phyloP scores from a whole-genome alignment of 92 coral and sea anemone species.

The Epizoanthus fatuus region DNA sequence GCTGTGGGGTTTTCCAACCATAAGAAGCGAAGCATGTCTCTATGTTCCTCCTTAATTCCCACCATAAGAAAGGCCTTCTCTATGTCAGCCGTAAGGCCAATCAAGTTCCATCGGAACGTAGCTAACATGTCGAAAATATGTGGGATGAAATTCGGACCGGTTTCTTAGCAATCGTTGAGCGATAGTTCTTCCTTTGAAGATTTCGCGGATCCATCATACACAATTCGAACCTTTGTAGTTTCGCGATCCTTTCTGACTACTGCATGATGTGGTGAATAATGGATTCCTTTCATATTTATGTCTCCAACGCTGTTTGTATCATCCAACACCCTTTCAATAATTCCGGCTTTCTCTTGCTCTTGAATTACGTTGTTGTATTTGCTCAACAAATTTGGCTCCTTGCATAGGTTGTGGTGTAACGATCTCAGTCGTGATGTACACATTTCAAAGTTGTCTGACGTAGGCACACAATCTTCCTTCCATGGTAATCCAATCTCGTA shows the following conservation, averaged over 20 bases:
- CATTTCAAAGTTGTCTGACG: slow-evolving; percentile 51
- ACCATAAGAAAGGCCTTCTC: slow-evolving; percentile 65
- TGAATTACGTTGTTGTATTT: slow-evolving; percentile 62
- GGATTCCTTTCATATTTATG: slow-evolving; percentile 33
- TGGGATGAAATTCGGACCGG: slow-evolving; percentile 60
- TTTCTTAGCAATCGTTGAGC: slow-evolving; percentile 57
- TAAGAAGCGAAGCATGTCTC: slow-evolving; percentile 68
- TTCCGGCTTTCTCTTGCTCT: slow-evolving; percentile 60
- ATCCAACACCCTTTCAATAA: slow-evolving; percentile 54
- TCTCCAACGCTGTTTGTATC: slow-evolving; percentile 21
- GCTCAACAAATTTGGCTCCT: slow-evolving; percentile 53
- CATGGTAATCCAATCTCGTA: slow-evolving; percentile 63
- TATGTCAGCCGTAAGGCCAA: slow-evolving; percentile 54
- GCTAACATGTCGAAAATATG: slow-evolving; percentile 52
- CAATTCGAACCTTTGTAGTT: slow-evolving; percentile 57
- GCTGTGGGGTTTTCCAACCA: slow-evolving; percentile 47
- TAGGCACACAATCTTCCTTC: slow-evolving; percentile 39
- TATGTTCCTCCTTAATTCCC: slow-evolving; percentile 55
- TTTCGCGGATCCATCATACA: slow-evolving; percentile 60
- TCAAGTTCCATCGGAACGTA: slow-evolving; percentile 37
- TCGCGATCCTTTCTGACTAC: slow-evolving; percentile 50
- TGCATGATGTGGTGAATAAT: slow-evolving; percentile 66
- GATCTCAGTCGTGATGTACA: slow-evolving; percentile 62
- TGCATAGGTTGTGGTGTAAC: slow-evolving; percentile 50
- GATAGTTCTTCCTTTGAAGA: slow-evolving; percentile 29